Percentiles rank a stretch among this genome's conserved stretches.
Conservation (phyloP, 2,888 invertebrate species). For the Schizotus pectinicornis region DNA sequence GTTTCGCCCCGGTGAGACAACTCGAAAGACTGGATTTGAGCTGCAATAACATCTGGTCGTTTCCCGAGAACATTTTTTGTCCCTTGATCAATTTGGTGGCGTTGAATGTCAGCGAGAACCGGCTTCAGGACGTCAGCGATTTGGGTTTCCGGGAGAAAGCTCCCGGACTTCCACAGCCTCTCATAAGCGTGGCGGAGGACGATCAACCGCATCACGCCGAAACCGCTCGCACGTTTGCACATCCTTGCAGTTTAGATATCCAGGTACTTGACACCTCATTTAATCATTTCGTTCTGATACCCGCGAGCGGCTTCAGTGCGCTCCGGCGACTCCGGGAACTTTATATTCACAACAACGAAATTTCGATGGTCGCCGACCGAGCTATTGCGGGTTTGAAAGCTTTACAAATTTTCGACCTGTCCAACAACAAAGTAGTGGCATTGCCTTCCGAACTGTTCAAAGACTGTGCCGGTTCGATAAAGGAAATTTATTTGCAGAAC, state of each 20-base stretch:
- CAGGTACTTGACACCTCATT: slow-evolving; percentile 83
- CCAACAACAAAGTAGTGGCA: slow-evolving; percentile 88
- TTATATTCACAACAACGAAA: slow-evolving; percentile 86
- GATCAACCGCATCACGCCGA: slow-evolving; percentile 56
- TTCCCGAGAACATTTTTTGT: slow-evolving; percentile 86
- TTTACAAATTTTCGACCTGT: slow-evolving; percentile 84
- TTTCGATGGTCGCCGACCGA: slow-evolving; percentile 85
- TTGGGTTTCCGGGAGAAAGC: slow-evolving; percentile 80
- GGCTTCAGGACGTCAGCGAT: slow-evolving; percentile 86
- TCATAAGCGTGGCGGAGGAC: slow-evolving; percentile 68
- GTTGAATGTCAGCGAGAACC: slow-evolving; percentile 86
- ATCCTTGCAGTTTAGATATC: slow-evolving; percentile 77
- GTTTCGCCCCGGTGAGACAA: slow-evolving; percentile 78
- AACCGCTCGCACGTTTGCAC: slow-evolving; percentile 48
- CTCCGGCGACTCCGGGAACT: slow-evolving; percentile 79
- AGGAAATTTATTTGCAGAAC: slow-evolving; percentile 89
- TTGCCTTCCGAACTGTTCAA: slow-evolving; percentile 85
- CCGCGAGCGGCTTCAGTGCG: slow-evolving; percentile 82
- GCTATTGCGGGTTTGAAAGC: slow-evolving; percentile 82
- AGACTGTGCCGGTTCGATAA: slow-evolving; percentile 78
- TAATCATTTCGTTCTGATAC: slow-evolving; percentile 85
- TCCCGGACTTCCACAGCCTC: slow-evolving; percentile 66
- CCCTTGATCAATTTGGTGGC: slow-evolving; percentile 78
- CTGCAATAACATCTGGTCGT: slow-evolving; percentile 88
- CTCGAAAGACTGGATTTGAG: slow-evolving; percentile 85